Base-by-base conservation (phyloP, 2,888 invertebrate genomes). In the Halictus quadricinctus region DNA sequence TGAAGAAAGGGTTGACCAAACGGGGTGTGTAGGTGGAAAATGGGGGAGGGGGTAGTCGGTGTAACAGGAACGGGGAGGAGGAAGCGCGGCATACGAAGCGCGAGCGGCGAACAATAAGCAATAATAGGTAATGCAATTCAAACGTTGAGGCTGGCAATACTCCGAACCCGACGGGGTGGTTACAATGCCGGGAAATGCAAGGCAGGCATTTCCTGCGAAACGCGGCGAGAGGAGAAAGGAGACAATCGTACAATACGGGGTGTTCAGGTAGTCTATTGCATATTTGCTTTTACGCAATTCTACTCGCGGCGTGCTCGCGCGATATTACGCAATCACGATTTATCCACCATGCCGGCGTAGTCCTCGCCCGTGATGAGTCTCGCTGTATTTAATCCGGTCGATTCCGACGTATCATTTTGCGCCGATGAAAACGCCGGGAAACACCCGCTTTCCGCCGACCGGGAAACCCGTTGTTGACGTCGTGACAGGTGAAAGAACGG, bases 111-210 rank as follows among this genome's bases (percentile, higher is more conserved):
- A 94, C 94, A 94, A 94, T 93, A 93, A 93, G 94, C 93, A 93
- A 93, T 93, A 92, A 93, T 94, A 93, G 93, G 92, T 94, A 94
- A 94, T 94, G 92, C 93, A 93, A 94, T 94, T 94, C 93, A 93
- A 94, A 93, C 92, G 92, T 90, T 88, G 91, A 91, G 91, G 92
- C 92, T 92, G 93, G 93, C 93, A 93, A 93, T 93, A 93, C 91
- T 89, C 88, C 90, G 92, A 91, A 91, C 89, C 88, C 88, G 88
- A 89, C 90, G 87, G 90, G 90, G 86, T 88, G 90, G 90, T 90
- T 90, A 92, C 92, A 93, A 93, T 93, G 89, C 90, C 90, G 91
- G 92, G 91, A 94, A 94, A 93, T 93, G 93, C 93, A 92, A 92
- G 92, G 90, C 92, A 91, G 91, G 93, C 93, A 92, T 93, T 93